These are phyloP conservation scores for Antechinus stuartii DNA, from an alignment of 2,113 vertebrate genomes.

Conservation along the genomic window DNA sequence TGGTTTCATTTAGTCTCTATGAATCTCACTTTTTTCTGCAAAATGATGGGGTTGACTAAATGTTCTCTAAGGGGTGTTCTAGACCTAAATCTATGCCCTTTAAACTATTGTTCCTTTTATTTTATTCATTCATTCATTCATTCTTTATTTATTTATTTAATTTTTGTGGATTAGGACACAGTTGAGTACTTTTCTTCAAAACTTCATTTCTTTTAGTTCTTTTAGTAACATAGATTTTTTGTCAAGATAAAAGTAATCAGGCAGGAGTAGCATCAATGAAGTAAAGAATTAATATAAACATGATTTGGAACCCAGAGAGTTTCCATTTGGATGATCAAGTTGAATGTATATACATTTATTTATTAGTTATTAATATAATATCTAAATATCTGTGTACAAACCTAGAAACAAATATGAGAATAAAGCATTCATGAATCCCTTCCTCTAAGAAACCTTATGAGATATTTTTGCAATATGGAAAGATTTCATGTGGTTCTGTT, in stretches of 20 bases:
- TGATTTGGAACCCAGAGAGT: conserved; percentile 1
- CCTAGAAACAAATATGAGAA: neutral
- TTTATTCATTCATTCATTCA: neutral
- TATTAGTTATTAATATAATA: conserved; percentile 8
- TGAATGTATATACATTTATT: neutral
- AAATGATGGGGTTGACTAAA: neutral
- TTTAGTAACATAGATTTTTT: neutral
- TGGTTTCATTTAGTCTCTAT: neutral
- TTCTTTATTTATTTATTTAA: neutral
- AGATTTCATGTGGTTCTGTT: neutral
- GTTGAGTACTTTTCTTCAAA: neutral
- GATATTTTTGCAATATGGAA: neutral
- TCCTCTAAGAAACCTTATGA: conserved; percentile 6
- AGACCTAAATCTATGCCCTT: neutral
- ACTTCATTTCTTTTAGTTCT: neutral
- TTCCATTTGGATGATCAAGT: conserved; percentile 5
- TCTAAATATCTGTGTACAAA: neutral
- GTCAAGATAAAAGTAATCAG: neutral
- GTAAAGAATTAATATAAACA: neutral
- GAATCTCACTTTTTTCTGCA: neutral
- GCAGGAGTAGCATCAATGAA: neutral
- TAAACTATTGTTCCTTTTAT: neutral
- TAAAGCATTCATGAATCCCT: conserved; percentile 3
- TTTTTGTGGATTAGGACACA: neutral
- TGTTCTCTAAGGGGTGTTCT: neutral